Evolutionary conservation across 2,113 vertebrate genomes (phyloP), one percentile per base, ranked within the genome.

Genomic region (Propithecus coquereli): DNA sequence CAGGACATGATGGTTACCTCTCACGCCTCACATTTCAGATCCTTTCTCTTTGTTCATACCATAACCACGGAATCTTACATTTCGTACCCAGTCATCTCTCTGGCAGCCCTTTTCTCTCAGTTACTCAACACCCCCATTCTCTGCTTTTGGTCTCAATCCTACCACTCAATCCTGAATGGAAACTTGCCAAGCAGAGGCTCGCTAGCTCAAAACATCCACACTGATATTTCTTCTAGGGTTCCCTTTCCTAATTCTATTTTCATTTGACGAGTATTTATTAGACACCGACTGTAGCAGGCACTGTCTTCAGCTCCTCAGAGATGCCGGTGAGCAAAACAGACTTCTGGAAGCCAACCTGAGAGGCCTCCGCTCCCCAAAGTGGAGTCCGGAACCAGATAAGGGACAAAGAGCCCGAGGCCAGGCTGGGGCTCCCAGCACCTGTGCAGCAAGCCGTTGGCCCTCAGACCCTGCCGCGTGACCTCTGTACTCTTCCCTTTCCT

Each of bases 41-140:
- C 43, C 47, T 85, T 70, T 79, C n/a, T 70, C 27, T 52, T 97
- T 93, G n/a, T 94, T 74, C 89, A 91, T 93, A 82, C n/a, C 85
- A 20, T 14, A 63, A 82, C 3, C 87, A 71, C 0, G 8, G 57
- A 68, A 10, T 66, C 80, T 2, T 1, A 9, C 34, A 0, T 43
- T 52, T 61, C 2, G 66, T 17, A 20, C 17, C 8, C 12, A 30
- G 34, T 27, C 25, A n/a, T 87, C 25, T 13, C 3, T 84, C 22
- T 59, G 43, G 47, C 47, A 68, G 34, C 8, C 0, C 30, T 66
- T 43, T n/a, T 9, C 77, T 70, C 83, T 73, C 65, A 40, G 13
- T 61, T n/a, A 45, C 40, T 43, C 11, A 6, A 47, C 54, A 45
- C 25, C 27, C 12, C 32, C 16, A 0, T 30, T 85, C 27, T 82